Evolutionary conservation across 2,888 invertebrate species (phyloP).

Genomic region (Drosophila silvestris): DNA sequence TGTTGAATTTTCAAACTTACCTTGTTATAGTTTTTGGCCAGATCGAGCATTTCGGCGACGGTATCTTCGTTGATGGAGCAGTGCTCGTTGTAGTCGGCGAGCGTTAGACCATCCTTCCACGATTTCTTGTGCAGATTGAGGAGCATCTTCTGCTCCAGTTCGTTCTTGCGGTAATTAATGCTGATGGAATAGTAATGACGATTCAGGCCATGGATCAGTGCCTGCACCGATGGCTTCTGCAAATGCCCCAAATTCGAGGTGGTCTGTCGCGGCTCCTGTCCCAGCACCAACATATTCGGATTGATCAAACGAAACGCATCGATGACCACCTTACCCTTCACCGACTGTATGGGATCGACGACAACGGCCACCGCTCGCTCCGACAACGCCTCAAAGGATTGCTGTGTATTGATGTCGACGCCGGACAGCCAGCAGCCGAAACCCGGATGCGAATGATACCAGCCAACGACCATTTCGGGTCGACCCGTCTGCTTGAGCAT

Average conservation of each 20-base stretch:
- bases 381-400: slow-evolving; percentile 99
- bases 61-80: slow-evolving; percentile 97
- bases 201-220: slow-evolving; percentile 98
- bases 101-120: slow-evolving; percentile 97
- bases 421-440: slow-evolving; percentile 99
- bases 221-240: slow-evolving; percentile 99
- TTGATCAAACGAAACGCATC: slow-evolving; percentile 99
- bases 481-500: slow-evolving; percentile 99
- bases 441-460: slow-evolving; percentile 99
- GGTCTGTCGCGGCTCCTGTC: slow-evolving; percentile 99
- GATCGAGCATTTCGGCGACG: slow-evolving; percentile 97
- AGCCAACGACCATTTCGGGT: slow-evolving; percentile 99
- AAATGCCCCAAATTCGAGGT: slow-evolving; percentile 99
- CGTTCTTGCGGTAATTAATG: slow-evolving; percentile 99
- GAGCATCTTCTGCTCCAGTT: slow-evolving; percentile 99
- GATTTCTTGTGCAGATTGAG: slow-evolving; percentile 99
- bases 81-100: slow-evolving; percentile 96
- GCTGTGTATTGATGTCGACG: slow-evolving; percentile 99
- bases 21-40: slow-evolving; percentile 99
- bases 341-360: slow-evolving; percentile 99
- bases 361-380: slow-evolving; percentile 99
- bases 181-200: slow-evolving; percentile 99
- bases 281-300: slow-evolving; percentile 99
- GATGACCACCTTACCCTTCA: slow-evolving; percentile 99
- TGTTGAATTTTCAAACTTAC: slow-evolving; percentile 54